Base-by-base conservation (phyloP, 35 echinoderm and acorn worm genomes). In the Amphiura filiformis region DNA sequence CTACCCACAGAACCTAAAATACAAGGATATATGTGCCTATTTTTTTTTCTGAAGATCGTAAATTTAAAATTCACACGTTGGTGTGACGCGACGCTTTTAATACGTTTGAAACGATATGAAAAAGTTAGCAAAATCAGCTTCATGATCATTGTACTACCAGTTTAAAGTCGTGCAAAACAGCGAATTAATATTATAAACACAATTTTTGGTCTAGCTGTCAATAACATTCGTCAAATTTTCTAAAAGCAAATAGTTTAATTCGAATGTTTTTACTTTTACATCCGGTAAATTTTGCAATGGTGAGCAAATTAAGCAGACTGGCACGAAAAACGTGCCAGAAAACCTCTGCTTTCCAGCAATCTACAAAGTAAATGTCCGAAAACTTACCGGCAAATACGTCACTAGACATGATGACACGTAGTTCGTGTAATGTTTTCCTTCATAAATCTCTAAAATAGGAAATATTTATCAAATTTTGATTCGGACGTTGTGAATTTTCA, bases 341-440 rank as follows among this genome's bases (percentile, higher is more conserved):
- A 85, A 56, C 32, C 81, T 65, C 49, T 85, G 83, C 64, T 52
- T 65, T 22, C 57, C 7, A 33, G 14, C 26, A 70, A 85, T 65
- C 34, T 36, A 65, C 31, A 14, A 20, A 36, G 9, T 70, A 40
- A 85, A 85, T 65, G 35, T 34, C 9, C 23, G 31, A 20, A 85
- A 70, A 65, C 83, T 83, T 37, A 85, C 83, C 83, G 64, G 83
- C 26, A 85, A 85, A 85, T 85, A 85, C 56, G 35, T 85, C 44
- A 85, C 83, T 85, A 85, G 83, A 85, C 83, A 85, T 85, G 83
- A 1, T 61, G 22, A 40, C 56, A 64, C 44, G 33, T 56, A 15
- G 35, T 7, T 35, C 1, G 49, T 15, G 39, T 65, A 18, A 14
- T 32, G 52, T 64, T 65, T 70, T 36, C 28, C 13, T 56, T 65